Evolutionary conservation across 2,113 vertebrate species (phyloP).

Genomic region (Poeciliopsis retropinna): DNA sequence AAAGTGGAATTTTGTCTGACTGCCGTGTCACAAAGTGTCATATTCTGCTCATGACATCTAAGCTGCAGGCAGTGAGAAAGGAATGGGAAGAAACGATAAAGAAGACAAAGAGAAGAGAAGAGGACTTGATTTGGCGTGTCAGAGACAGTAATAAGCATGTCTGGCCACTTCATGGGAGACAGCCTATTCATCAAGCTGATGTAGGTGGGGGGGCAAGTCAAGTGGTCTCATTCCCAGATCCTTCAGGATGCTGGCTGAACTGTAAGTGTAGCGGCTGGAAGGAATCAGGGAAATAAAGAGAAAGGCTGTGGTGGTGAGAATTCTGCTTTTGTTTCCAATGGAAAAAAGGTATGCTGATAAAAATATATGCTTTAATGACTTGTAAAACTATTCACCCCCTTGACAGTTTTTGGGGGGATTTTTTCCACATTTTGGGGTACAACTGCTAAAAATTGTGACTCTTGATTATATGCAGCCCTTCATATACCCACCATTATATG

Average conservation of each 20-base stretch:
- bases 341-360: too few relatives aligned
- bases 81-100: constrained; percentile 56
- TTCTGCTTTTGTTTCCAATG: too few relatives aligned
- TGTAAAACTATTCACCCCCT: too few relatives aligned
- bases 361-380: too few relatives aligned
- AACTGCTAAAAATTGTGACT: too few relatives aligned
- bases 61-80: constrained; percentile 54
- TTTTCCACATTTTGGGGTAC: too few relatives aligned
- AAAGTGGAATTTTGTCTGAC: constrained; percentile 91
- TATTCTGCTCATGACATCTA: constrained; percentile 90
- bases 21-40: constrained; percentile 93
- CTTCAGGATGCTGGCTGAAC: constrained; percentile 12
- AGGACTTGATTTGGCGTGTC: constrained; percentile 90
- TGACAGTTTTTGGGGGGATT: too few relatives aligned
- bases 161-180: constrained; percentile 85
- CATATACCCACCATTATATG: too few relatives aligned
- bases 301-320: background rate
- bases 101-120: constrained; percentile 49
- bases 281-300: constrained; percentile 18
- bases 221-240: constrained; percentile 41
- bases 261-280: constrained; percentile 12
- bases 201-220: constrained; percentile 80
- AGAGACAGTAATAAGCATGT: constrained; percentile 86
- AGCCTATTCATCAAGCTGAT: constrained; percentile 84
- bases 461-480: too few relatives aligned